phyloP scores from a whole-genome alignment of 2,888 invertebrate species.

The Harpagoxenus sublaevis region DNA sequence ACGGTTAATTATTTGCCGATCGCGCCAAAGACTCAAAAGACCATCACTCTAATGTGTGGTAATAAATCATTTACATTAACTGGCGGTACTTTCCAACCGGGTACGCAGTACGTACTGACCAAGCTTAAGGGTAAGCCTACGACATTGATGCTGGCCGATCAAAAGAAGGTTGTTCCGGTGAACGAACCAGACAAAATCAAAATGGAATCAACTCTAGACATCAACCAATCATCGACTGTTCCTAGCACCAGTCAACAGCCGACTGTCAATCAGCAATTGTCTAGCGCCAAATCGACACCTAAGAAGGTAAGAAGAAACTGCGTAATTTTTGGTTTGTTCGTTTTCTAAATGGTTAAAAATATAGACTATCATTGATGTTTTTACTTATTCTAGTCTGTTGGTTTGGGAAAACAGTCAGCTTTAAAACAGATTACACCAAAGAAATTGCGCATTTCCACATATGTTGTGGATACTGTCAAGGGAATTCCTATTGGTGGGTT shows the following conservation, averaged over 20 bases:
- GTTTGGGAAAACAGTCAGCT: constrained; percentile 27
- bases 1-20: constrained; percentile 74
- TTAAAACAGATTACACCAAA: constrained; percentile 54
- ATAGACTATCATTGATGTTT: neutral
- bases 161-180: constrained; percentile 36
- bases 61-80: constrained; percentile 79
- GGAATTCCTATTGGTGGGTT: constrained; percentile 90
- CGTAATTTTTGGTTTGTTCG: neutral
- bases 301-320: constrained; percentile 20
- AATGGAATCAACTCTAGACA: neutral
- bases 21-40: constrained; percentile 73
- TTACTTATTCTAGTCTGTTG: constrained; percentile 51
- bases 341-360: neutral
- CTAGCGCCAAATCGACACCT: neutral
- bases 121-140: constrained; percentile 78
- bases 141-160: constrained; percentile 70
- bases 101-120: constrained; percentile 78
- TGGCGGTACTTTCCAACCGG: constrained; percentile 75
- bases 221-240: constrained; percentile 48
- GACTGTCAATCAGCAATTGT: neutral
- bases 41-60: constrained; percentile 77
- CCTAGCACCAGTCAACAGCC: constrained; percentile 74
- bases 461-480: constrained; percentile 91
- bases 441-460: constrained; percentile 90
- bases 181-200: neutral